Conservation (phyloP, 1,140 invertebrate genomes). For the Acromyrmex heyeri region DNA sequence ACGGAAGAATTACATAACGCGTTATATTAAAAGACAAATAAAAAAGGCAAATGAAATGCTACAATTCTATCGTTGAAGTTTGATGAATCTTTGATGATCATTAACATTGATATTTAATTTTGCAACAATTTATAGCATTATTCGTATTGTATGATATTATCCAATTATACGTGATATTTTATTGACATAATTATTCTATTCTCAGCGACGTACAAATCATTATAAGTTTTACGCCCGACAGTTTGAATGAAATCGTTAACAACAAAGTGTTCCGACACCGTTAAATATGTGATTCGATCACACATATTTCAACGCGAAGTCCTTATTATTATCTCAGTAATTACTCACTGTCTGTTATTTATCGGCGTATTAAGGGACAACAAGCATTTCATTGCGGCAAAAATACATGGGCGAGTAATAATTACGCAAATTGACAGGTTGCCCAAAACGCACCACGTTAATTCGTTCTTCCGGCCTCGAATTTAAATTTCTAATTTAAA, state of each 20-base stretch:
- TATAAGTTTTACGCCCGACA: not conserved
- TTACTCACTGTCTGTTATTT: slow-evolving; percentile 60
- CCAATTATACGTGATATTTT: not conserved
- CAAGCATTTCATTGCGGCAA: slow-evolving; percentile 42
- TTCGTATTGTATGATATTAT: too few relatives aligned
- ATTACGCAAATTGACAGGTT: slow-evolving; percentile 74
- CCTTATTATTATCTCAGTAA: slow-evolving; percentile 60
- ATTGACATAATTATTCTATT: not conserved
- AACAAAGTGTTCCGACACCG: slow-evolving; percentile 2
- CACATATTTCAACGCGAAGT: slow-evolving; percentile 34
- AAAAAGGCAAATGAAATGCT: not conserved
- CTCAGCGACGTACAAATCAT: slow-evolving; percentile 3
- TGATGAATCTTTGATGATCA: not conserved
- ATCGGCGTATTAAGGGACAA: slow-evolving; percentile 59
- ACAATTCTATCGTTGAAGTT: not conserved
- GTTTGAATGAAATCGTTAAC: slow-evolving; percentile 41
- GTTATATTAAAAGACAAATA: not conserved
- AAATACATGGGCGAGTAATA: slow-evolving; percentile 48
- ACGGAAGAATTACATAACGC: slow-evolving; percentile 12
- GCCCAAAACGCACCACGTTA: slow-evolving; percentile 51
- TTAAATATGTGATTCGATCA: slow-evolving; percentile 52
- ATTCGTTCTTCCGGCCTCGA: slow-evolving; percentile 55
- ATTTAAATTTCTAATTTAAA: slow-evolving; percentile 65
- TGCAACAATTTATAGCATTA: not conserved
- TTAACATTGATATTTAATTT: slow-evolving; percentile 16